These are phyloP conservation scores for Cacoxenus indagator DNA, from an alignment of 2,888 invertebrate genomes.

Conservation along the genomic window DNA sequence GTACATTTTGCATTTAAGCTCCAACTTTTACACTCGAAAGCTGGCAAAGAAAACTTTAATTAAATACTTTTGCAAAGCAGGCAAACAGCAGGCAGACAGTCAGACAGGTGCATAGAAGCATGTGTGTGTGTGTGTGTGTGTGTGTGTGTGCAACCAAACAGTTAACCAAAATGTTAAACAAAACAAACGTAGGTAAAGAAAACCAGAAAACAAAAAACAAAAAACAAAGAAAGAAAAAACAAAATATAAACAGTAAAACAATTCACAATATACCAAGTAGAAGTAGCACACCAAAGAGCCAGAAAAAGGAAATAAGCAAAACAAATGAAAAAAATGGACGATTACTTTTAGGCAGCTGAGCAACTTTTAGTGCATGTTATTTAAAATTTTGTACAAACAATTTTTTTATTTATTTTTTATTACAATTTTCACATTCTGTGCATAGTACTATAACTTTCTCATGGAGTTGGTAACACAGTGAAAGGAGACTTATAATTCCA, in stretches of 20 bases:
- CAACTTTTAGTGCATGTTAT: neutral
- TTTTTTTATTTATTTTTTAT: neutral
- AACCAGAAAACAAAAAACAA: neutral
- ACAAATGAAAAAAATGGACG: neutral
- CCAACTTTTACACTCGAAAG: neutral
- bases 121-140: neutral
- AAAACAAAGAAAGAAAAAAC: neutral
- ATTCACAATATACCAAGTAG: no score
- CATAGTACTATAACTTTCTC: no score
- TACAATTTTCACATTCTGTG: no score
- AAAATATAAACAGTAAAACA: neutral
- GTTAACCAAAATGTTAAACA: neutral
- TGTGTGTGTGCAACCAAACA: neutral
- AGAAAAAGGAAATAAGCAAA: neutral
- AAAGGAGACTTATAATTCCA: no score
- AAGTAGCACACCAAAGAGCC: neutral
- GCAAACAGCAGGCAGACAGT: neutral
- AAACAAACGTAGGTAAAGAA: neutral
- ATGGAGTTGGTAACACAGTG: no score
- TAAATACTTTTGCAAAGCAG: slow-evolving; percentile 8
- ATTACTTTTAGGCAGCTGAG: neutral
- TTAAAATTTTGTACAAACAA: neutral
- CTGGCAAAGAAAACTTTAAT: slow-evolving; percentile 11
- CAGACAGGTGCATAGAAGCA: neutral
- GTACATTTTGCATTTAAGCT: neutral